Evolutionary conservation across 1,140 invertebrate genomes (phyloP), one percentile per base, ranked within the genome.

Genomic region (Campoletis sonorensis): DNA sequence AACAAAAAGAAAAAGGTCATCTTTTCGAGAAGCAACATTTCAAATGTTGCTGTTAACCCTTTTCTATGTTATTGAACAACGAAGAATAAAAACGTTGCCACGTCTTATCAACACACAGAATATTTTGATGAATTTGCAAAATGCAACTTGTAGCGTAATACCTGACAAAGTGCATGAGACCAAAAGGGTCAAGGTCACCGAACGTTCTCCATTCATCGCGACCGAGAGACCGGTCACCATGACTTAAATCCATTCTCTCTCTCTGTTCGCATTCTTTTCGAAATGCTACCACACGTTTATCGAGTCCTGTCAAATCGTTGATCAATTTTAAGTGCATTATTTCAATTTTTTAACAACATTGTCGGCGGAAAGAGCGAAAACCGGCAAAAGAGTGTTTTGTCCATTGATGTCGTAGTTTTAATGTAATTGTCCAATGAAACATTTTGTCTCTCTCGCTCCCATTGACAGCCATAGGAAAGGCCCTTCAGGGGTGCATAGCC

Each of bases 131-230:
- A 45, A 45, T 45, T 45, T 45, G 1, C 11, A 5, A 11, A 67
- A 27, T 67, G n/a, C 23, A 71, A 30, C 68, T 73, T 51, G 71
- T 73, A 49, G 71, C 40, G 51, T 73, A 73, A 73, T 73, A 73
- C 71, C 71, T 15, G 21, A 2, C 30, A 37, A 33, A 16, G 70
- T 72, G 40, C 10, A 72, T 45, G 45, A 73, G 23, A 67, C 61
- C 23, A 67, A 67, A 67, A 64, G 21, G 21, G 21, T 27, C 23
- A 5, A 67, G 30, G 23, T 67, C 3, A 10, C 68, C 33, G 18
- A 33, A 18, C 15, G 33, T 40, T 71, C 15, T 73, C 26, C 21
- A 26, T 49, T 21, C 40, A 45, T 45, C 13, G 40, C 40, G 18
- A 37, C 26, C n/a, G 71, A 15, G 23, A 51, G 40, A 49, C 37